phyloP scores from a whole-genome alignment of 2,888 invertebrate genomes.

The Aphodius granarius region DNA sequence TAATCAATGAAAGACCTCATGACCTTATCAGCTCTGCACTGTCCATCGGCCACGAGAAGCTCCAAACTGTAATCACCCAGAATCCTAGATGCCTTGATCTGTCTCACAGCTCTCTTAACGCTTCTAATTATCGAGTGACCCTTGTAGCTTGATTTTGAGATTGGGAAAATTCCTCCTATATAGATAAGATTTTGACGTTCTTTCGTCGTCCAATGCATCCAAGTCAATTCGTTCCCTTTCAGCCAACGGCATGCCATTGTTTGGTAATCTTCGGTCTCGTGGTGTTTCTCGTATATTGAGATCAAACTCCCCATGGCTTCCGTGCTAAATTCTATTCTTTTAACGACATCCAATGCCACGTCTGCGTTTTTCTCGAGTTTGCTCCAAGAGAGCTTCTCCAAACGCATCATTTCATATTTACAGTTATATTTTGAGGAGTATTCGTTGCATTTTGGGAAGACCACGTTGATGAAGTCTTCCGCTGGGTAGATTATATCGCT shows the following conservation, averaged over 20 bases:
- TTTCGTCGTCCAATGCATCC: slow-evolving; percentile 1
- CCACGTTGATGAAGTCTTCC: slow-evolving; percentile 57
- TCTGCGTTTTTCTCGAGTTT: slow-evolving; percentile 59
- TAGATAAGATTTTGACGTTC: slow-evolving; percentile 46
- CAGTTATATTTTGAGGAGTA: neutral
- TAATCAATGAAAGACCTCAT: slow-evolving; percentile 76
- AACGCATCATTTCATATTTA: slow-evolving; percentile 65
- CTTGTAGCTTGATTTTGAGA: slow-evolving; percentile 61
- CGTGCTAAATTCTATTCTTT: slow-evolving; percentile 56
- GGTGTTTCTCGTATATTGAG: slow-evolving; percentile 44
- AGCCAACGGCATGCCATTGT: slow-evolving; percentile 73
- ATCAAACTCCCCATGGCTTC: slow-evolving; percentile 59
- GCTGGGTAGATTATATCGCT: slow-evolving; percentile 61
- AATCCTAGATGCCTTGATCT: slow-evolving; percentile 61
- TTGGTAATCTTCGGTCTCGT: slow-evolving; percentile 12
- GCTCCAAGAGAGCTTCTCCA: slow-evolving; percentile 67
- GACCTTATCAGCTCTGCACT: slow-evolving; percentile 72
- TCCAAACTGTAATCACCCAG: slow-evolving; percentile 64
- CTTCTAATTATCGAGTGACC: slow-evolving; percentile 64
- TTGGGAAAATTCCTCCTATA: slow-evolving; percentile 73
- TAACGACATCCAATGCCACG: slow-evolving; percentile 56
- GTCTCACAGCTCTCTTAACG: slow-evolving; percentile 63
- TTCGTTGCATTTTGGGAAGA: slow-evolving; percentile 64
- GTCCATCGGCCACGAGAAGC: slow-evolving; percentile 63
- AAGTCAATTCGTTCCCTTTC: slow-evolving; percentile 48